Evolutionary conservation across 2,888 invertebrate species (phyloP).

Genomic region (Anticlea derivata): DNA sequence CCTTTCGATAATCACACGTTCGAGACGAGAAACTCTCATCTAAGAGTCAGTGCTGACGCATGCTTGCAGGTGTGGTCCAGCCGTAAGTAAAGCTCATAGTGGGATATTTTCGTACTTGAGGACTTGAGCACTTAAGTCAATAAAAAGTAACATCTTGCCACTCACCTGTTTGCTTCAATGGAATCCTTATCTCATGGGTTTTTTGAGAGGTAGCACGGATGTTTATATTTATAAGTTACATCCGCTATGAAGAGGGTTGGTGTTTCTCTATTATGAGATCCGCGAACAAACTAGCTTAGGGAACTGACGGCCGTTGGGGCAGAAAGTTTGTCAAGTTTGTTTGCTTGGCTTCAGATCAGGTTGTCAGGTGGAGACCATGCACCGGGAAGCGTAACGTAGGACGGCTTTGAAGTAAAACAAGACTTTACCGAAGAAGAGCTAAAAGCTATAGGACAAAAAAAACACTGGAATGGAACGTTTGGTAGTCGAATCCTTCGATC

Average conservation of each 20-base stretch:
- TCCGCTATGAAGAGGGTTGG: no score
- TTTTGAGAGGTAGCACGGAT: neutral
- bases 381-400: no score
- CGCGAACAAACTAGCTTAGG: no score
- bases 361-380: no score
- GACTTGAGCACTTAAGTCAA: slow-evolving; percentile 4
- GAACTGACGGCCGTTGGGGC: no score
- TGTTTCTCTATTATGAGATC: no score
- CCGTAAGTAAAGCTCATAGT: neutral
- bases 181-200: slow-evolving; percentile 7
- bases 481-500: slow-evolving; percentile 3
- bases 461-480: slow-evolving; percentile 29
- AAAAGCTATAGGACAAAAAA: slow-evolving; percentile 20
- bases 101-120: slow-evolving; percentile 12
- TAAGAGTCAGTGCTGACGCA: no score
- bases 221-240: no score
- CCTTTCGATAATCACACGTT: no score
- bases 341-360: no score
- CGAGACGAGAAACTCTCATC: no score
- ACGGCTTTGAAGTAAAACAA: neutral
- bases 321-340: no score
- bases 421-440: neutral
- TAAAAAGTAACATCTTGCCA: slow-evolving; percentile 11
- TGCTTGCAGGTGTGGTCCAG: neutral
- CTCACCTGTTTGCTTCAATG: slow-evolving; percentile 11